Evolutionary conservation across 2,113 vertebrate genomes (phyloP), one percentile per base, ranked within the genome.

Genomic region (Antigone vipio): DNA sequence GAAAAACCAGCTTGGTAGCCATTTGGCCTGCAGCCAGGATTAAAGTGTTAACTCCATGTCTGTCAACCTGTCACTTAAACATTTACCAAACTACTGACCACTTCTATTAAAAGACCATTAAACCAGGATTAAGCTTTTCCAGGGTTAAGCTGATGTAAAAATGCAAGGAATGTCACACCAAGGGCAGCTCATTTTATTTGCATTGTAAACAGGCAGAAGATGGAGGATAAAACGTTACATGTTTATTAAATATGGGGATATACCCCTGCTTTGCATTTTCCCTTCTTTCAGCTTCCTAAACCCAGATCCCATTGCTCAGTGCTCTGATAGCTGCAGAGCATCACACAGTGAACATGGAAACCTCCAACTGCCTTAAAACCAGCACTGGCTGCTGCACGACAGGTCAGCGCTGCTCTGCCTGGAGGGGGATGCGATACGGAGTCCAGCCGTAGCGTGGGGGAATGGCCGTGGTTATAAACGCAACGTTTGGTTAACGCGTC

Each of bases 31-130:
- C 96, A 98, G 98, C 96, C 97, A 97, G 96, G 97, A 97, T 98
- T 98, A 97, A 93, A 94, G 92, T 76, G 94, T 96, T 96, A 97
- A 96, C 92, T 95, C 78, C 88, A 69, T 9, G 85, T 96, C 97
- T 95, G 98, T 98, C 97, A 98, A 95, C 87, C 97, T 98, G 98
- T 98, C 97, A 98, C 95, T 98, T 96, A 98, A 98, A 97, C 96
- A 97, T 98, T 96, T 97, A 97, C 96, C 86, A 91, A 98, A 97
- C 97, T 97, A 94, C 94, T 96, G 96, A 97, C 97, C 97, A 96
- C 97, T 97, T 97, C 96, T 97, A 97, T 98, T 98, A 97, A 97
- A 97, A 97, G 95, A 96, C 97, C 96, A 98, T 98, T 98, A 98
- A 98, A 97, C 91, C 81, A 89, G 97, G 97, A 97, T 98, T 98